Percentiles rank a stretch among this genome's conserved stretches.
These are phyloP conservation scores for Himalopsyche kuldschensis DNA, from an alignment of 2,888 invertebrate species.

Conservation along the genomic window DNA sequence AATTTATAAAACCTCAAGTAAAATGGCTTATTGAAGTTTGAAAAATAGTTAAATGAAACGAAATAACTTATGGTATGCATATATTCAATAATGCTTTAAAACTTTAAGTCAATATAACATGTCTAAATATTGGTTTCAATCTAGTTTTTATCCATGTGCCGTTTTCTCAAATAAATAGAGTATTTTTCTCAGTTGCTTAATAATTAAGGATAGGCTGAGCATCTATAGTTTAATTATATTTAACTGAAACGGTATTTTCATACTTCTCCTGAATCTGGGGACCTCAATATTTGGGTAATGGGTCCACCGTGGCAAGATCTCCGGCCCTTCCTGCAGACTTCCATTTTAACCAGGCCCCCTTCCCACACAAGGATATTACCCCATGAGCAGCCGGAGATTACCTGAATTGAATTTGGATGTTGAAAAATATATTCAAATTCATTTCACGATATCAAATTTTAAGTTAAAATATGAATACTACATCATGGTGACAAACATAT, in stretches of 20 bases:
- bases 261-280: conserved; percentile 45
- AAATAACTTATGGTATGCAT: too few species aligned
- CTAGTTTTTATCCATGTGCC: too few species aligned
- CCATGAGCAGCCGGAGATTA: conserved; percentile 86
- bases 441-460: conserved; percentile 9
- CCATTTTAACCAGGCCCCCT: conserved; percentile 82
- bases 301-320: conserved; percentile 76
- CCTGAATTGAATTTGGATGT: conserved; percentile 49
- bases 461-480: neutral
- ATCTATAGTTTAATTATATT: neutral
- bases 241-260: conserved; percentile 35
- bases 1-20: too few species aligned
- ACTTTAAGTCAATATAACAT: too few species aligned
- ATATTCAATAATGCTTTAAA: too few species aligned
- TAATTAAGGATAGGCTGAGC: neutral
- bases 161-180: too few species aligned
- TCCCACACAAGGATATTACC: conserved; percentile 93
- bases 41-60: too few species aligned
- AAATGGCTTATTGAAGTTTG: too few species aligned
- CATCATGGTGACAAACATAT: neutral
- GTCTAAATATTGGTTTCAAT: too few species aligned
- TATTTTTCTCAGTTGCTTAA: too few species aligned
- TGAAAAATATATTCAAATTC: neutral
- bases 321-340: conserved; percentile 72
- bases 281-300: conserved; percentile 54